Base-by-base conservation (phyloP, 2,797 vertebrate genomes). In the Melopsittacus undulatus region DNA sequence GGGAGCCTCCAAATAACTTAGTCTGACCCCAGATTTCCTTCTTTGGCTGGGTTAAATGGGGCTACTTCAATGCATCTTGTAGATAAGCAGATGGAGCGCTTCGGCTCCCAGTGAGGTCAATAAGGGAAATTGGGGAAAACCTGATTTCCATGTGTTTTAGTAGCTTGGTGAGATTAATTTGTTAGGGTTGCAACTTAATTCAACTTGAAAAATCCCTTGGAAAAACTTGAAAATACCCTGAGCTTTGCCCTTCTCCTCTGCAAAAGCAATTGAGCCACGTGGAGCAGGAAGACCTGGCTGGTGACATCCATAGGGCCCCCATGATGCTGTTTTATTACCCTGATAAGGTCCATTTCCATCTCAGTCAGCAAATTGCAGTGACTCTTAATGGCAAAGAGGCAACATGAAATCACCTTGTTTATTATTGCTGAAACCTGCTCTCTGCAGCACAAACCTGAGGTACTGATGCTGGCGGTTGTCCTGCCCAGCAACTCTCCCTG, bases 201-300 rank as follows among this genome's bases (percentile, higher is more conserved):
- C 46, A 10, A 22, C 49, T 69, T 26, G 29, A 68, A 51, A 91
- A 76, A 51, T 15, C 30, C 42, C 51, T 79, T 83, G 30, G 45
- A 34, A 68, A 85, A 64, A 13, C 27, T 68, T 23, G 30, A 30
- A 32, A 29, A 13, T 1, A 6, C 13, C 29, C 11, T 2, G 10
- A 5, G 4, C 42, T 64, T 84, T 66, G 20, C 51, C 54, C 7
- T 62, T 19, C 19, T 63, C 26, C 66, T 40, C 70, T 76, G 81
- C 27, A 42, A 59, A 84, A 43, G 1, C 62, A 59, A 67, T 62
- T 7, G 21, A 20, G 45, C 40, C 19, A 1, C 0, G 0, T 0
- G 48, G 80, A 46, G 46, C 0, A 2, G 79, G 63, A 42, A 23
- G 16, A 42, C 4, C 59, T 57, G 73, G 61, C 64, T 51, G 80